Evolutionary conservation across 2,797 vertebrate genomes (phyloP).

Genomic region (Scolopax rusticola): DNA sequence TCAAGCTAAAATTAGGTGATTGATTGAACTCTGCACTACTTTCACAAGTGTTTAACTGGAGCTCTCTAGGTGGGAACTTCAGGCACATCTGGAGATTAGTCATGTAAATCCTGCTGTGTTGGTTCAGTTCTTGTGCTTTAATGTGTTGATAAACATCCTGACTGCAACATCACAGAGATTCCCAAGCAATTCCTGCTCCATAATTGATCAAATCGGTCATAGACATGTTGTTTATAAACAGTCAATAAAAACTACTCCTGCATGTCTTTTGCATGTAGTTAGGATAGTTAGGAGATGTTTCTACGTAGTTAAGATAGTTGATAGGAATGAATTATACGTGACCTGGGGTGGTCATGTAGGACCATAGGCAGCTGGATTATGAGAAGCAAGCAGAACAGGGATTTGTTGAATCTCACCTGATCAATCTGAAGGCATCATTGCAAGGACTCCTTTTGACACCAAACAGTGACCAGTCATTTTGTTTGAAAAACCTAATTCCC

Average conservation of each 20-base stretch:
- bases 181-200: neutral
- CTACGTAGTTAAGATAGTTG: neutral
- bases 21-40: neutral
- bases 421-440: neutral
- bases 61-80: neutral
- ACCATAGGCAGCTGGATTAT: neutral
- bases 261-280: neutral
- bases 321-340: neutral
- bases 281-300: neutral
- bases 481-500: neutral
- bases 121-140: neutral
- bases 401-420: neutral
- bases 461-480: neutral
- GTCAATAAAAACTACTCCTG: neutral
- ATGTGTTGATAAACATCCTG: neutral
- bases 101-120: neutral
- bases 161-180: neutral
- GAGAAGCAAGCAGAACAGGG: neutral
- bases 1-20: neutral
- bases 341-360: neutral
- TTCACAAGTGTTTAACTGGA: neutral
- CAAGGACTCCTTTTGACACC: neutral
- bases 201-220: neutral
- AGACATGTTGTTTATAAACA: neutral
- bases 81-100: neutral